A percentile compares a stretch with the other conserved stretches of the same genome.
Evolutionary conservation across 2,888 invertebrate genomes (phyloP).

Genomic region (Nomada lathburiana): DNA sequence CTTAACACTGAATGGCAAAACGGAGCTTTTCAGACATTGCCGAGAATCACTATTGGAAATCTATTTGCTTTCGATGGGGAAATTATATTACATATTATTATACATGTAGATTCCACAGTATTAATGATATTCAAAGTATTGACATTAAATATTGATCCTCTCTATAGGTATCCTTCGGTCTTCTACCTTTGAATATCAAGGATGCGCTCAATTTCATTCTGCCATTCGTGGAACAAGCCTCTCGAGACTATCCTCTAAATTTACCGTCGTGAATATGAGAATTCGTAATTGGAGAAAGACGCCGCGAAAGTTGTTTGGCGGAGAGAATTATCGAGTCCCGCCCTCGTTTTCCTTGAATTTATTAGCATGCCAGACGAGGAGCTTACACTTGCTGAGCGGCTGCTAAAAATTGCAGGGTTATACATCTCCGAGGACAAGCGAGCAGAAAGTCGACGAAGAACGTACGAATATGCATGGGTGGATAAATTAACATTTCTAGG

Average conservation of each 20-base stretch:
- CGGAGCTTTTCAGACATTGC: too few relatives aligned
- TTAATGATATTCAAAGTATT: too few relatives aligned
- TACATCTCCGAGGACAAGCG: not conserved
- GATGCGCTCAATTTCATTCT: conserved; percentile 38
- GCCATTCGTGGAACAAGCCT: conserved; percentile 5
- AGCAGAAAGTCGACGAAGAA: not conserved
- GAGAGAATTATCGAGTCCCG: conserved; percentile 16
- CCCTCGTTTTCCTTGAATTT: conserved; percentile 36
- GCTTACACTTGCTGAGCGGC: not conserved
- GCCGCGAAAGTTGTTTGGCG: conserved; percentile 6
- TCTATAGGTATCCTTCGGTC: not conserved
- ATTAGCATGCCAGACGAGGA: conserved; percentile 12
- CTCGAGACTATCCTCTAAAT: conserved; percentile 3
- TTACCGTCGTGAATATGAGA: conserved; percentile 24
- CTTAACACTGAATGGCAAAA: too few relatives aligned
- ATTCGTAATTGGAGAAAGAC: conserved; percentile 18
- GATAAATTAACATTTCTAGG: not conserved
- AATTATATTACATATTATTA: too few relatives aligned
- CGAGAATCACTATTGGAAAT: too few relatives aligned
- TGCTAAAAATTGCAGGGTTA: conserved; percentile 6
- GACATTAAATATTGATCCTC: too few relatives aligned
- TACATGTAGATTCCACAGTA: too few relatives aligned
- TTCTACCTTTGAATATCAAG: not conserved
- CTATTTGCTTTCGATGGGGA: too few relatives aligned
- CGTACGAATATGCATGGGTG: not conserved